Evolutionary conservation across 2,888 invertebrate species (phyloP).

Genomic region (Psococerastis gibbosa): DNA sequence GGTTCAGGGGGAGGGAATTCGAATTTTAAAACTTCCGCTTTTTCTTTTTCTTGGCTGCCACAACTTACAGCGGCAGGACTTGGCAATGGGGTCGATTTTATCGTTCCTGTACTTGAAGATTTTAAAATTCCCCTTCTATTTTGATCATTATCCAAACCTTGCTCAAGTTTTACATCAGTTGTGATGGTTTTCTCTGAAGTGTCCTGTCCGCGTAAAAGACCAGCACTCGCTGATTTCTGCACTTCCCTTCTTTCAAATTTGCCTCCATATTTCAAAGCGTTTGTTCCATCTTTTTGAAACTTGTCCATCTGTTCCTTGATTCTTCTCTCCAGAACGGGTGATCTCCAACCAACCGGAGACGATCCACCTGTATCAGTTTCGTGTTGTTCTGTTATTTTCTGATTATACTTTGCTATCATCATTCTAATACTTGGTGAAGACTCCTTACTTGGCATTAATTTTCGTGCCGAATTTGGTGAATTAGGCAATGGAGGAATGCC

Average conservation of each 20-base stretch:
- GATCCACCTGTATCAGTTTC: slow-evolving; percentile 33
- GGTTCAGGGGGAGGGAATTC: background rate
- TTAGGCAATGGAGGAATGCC: slow-evolving; percentile 35
- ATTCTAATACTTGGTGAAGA: slow-evolving; percentile 47
- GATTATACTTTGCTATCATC: slow-evolving; percentile 51
- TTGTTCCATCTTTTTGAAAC: slow-evolving; percentile 28
- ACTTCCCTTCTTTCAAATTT: slow-evolving; percentile 30
- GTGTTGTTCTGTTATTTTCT: slow-evolving; percentile 38
- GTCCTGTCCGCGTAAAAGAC: slow-evolving; percentile 26
- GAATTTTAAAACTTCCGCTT: background rate
- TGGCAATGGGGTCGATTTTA: slow-evolving; percentile 18
- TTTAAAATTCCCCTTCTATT: slow-evolving; percentile 21
- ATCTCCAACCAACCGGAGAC: slow-evolving; percentile 43
- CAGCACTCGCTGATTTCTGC: slow-evolving; percentile 44
- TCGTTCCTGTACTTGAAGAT: slow-evolving; percentile 25
- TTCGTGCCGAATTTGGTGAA: slow-evolving; percentile 30
- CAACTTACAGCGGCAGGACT: slow-evolving; percentile 5
- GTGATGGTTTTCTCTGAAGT: slow-evolving; percentile 8
- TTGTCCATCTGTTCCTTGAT: slow-evolving; percentile 32
- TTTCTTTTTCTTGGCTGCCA: background rate
- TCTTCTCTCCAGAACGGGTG: slow-evolving; percentile 39
- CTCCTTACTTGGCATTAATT: slow-evolving; percentile 33
- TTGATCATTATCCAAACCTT: too few species aligned
- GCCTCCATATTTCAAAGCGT: slow-evolving; percentile 19
- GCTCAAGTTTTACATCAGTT: slow-evolving; percentile 13